These are phyloP conservation scores for Triplophysa yarkandensis DNA, from an alignment of 2,797 vertebrate genomes.

Conservation along the genomic window DNA sequence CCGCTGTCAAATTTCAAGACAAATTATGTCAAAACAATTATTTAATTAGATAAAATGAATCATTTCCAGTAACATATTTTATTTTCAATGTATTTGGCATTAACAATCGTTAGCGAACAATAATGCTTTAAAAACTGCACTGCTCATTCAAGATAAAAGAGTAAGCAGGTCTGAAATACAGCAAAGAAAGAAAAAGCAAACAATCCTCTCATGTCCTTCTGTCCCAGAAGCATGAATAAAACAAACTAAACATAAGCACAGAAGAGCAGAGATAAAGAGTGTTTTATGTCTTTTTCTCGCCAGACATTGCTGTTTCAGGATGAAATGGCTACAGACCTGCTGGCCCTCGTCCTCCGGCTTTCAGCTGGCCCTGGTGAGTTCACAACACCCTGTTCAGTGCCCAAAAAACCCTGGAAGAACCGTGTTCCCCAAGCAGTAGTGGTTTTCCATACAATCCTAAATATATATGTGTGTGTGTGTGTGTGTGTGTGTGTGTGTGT, in stretches of 20 bases:
- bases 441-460: slow-evolving; percentile 63
- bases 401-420: slow-evolving; percentile 52
- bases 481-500: too few relatives aligned
- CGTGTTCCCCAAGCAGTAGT: slow-evolving; percentile 59
- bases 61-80: too few relatives aligned
- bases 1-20: too few relatives aligned
- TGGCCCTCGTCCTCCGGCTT: slow-evolving; percentile 44
- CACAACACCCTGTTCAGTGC: slow-evolving; percentile 53
- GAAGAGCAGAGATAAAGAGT: slow-evolving; percentile 22
- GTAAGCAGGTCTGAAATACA: slow-evolving; percentile 22
- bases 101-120: too few relatives aligned
- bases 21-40: too few relatives aligned
- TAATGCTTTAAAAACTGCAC: too few relatives aligned
- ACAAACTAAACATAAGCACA: slow-evolving; percentile 12
- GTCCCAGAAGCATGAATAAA: slow-evolving; percentile 1
- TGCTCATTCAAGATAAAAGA: slow-evolving; percentile 18
- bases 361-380: slow-evolving; percentile 50
- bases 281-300: slow-evolving; percentile 19
- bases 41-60: too few relatives aligned
- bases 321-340: slow-evolving; percentile 45
- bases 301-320: slow-evolving; percentile 33
- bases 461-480: slow-evolving; percentile 54
- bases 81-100: too few relatives aligned
- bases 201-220: slow-evolving; percentile 26
- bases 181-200: slow-evolving; percentile 22